Conservation (phyloP, 2,113 vertebrate genomes). For the Synchiropus splendidus region DNA sequence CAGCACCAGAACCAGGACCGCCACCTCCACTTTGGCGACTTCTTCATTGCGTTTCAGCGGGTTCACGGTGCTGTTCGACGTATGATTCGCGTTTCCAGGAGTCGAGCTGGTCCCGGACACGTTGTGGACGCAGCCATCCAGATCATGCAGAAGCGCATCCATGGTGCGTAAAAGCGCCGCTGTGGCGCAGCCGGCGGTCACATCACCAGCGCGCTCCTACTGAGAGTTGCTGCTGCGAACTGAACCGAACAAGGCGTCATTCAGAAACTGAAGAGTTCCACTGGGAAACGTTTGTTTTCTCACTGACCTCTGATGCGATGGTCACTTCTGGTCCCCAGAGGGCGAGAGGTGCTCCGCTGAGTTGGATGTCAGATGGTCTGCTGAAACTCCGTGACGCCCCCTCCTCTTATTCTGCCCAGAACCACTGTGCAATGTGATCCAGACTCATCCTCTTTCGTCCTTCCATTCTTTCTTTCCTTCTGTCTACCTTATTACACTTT, state of each 20-base stretch:
- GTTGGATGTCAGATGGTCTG: no score
- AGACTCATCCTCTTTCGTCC: no score
- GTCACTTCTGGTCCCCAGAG: no score
- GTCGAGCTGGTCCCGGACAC: constrained; percentile 65
- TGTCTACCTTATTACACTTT: no score
- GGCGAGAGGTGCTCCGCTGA: no score
- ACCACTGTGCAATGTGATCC: no score
- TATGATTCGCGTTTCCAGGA: constrained; percentile 35
- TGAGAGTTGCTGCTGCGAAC: no score
- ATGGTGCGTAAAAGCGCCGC: constrained; percentile 52
- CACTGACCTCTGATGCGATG: neutral
- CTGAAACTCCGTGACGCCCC: no score
- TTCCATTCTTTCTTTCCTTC: no score
- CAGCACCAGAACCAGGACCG: constrained; percentile 82
- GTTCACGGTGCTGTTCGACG: constrained; percentile 67
- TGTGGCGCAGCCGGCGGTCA: constrained; percentile 19
- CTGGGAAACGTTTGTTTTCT: neutral
- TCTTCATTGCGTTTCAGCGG: constrained; percentile 83
- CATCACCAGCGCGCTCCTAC: constrained; percentile 15
- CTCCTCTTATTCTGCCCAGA: no score
- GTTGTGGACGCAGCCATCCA: constrained; percentile 46
- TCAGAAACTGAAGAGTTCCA: no score
- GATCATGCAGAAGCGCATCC: constrained; percentile 53
- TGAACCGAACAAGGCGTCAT: no score
- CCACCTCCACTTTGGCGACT: constrained; percentile 89